phyloP scores from a whole-genome alignment of 2,888 invertebrate genomes.

The Flexamia atlantica region DNA sequence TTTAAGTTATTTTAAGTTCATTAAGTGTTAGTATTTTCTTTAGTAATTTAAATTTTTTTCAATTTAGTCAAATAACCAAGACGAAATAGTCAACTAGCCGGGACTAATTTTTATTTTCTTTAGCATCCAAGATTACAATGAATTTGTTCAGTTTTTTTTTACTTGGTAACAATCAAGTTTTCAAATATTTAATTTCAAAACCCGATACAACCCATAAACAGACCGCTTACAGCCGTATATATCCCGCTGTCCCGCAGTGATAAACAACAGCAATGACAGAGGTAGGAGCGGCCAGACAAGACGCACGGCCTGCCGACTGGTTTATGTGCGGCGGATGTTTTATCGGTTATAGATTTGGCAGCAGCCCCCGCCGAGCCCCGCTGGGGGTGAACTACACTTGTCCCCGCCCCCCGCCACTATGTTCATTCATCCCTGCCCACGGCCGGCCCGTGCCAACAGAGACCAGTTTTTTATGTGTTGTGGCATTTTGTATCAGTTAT shows the following conservation, averaged over 20 bases:
- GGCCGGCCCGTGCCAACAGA: constrained; percentile 16
- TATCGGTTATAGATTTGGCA: constrained; percentile 59
- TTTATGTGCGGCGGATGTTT: constrained; percentile 47
- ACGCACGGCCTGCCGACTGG: constrained; percentile 32
- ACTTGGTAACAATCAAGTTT: too few relatives aligned
- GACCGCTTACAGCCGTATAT: not conserved
- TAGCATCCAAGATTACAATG: too few relatives aligned
- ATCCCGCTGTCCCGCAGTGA: not conserved
- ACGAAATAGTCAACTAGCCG: too few relatives aligned
- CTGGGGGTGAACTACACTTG: constrained; percentile 45
- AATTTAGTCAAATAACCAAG: too few relatives aligned
- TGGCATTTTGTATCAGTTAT: constrained; percentile 20
- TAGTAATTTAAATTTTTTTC: too few relatives aligned
- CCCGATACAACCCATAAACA: not conserved
- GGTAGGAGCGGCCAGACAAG: constrained; percentile 34
- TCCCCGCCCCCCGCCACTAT: constrained; percentile 28
- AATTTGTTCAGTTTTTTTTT: too few relatives aligned
- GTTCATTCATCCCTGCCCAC: constrained; percentile 38
- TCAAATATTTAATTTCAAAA: too few relatives aligned
- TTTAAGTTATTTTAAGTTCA: too few relatives aligned
- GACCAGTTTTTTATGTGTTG: constrained; percentile 13
- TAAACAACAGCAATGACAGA: constrained; percentile 24
- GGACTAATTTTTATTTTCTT: too few relatives aligned
- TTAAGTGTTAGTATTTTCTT: too few relatives aligned
- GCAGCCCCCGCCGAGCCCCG: constrained; percentile 10